These are phyloP conservation scores for Cryptotermes secundus DNA, from an alignment of 1,140 invertebrate genomes.

Conservation along the genomic window DNA sequence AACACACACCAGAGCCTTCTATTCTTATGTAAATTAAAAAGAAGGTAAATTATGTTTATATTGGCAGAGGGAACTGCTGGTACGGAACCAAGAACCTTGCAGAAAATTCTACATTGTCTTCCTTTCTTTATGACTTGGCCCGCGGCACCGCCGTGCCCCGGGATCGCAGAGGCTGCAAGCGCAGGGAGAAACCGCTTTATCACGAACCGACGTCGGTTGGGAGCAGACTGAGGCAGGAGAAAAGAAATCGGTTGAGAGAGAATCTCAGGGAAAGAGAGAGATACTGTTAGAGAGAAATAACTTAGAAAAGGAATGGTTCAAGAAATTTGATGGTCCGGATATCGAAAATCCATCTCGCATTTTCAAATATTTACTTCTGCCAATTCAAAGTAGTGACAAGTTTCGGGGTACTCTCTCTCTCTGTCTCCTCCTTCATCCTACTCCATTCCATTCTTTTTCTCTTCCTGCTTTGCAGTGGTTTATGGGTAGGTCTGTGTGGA, in stretches of 20 bases:
- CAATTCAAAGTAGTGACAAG: conserved; percentile 19
- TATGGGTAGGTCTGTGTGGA: not conserved
- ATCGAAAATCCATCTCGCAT: conserved; percentile 19
- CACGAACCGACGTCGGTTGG: not conserved
- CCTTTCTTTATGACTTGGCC: not conserved
- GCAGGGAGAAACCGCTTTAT: not conserved
- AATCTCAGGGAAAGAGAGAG: not conserved
- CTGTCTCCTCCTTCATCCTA: no score
- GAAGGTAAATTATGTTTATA: not conserved
- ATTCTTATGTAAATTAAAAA: not conserved
- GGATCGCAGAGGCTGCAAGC: not conserved
- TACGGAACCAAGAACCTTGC: not conserved
- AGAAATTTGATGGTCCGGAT: conserved; percentile 15
- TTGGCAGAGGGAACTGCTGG: not conserved
- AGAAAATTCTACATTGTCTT: not conserved
- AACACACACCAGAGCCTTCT: not conserved
- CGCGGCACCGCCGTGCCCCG: not conserved
- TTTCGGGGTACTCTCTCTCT: not conserved
- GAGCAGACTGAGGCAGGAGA: not conserved
- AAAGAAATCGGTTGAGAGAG: not conserved
- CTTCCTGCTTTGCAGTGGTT: not conserved
- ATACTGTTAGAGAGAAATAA: not conserved
- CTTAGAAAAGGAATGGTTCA: conserved; percentile 17
- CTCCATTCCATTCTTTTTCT: not conserved
- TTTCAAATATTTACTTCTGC: conserved; percentile 20